Base-by-base conservation (phyloP, 2,797 vertebrate species). In the Sebastes oblongus region DNA sequence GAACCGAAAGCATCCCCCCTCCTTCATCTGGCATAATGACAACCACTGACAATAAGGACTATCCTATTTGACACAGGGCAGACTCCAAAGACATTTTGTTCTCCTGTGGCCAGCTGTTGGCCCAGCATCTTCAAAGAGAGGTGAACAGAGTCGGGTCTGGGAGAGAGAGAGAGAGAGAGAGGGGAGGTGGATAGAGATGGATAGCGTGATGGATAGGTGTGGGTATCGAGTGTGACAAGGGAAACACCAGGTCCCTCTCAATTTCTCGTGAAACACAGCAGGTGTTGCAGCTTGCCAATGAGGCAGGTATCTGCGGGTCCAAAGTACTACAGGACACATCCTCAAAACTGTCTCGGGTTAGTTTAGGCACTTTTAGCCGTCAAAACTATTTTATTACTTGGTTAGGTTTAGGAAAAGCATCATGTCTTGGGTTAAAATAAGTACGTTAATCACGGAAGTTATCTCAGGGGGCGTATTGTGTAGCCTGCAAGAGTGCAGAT, bases 121-220 rank as follows among this genome's bases (percentile, higher is more conserved):
- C 76, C 9, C 1, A 69, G 64, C 56, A 54, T 52, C 89, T 87
- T 91, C 92, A 94, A 90, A 94, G 82, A 62, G 66, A 81, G 82
- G 69, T 52, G 77, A 86, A 87, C 71, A 86, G 77, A 89, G 78
- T 71, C 16, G 14, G 34, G 46, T 25, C 25, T 59, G 62, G 14
- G 29, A 52, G 65, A 65, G 29, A 42, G 55, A 54, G 65, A 65
- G 29, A 42, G 55, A 54, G 62, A 39, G 36, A 39, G 34, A 1
- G 36, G 46, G 12, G 46, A 50, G 54, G 29, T 8, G 65, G 55
- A n/a, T 14, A 13, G 50, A 30, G 67, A 59, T 10, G 10, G 72
- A 75, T 1, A 24, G 67, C 11, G 67, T 80, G 80, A 87, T 80
- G 52, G 75, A 87, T 66, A 61, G 75, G 22, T 66, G 77, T 5